phyloP scores from a whole-genome alignment of 2,113 vertebrate genomes.

The Indri indri region DNA sequence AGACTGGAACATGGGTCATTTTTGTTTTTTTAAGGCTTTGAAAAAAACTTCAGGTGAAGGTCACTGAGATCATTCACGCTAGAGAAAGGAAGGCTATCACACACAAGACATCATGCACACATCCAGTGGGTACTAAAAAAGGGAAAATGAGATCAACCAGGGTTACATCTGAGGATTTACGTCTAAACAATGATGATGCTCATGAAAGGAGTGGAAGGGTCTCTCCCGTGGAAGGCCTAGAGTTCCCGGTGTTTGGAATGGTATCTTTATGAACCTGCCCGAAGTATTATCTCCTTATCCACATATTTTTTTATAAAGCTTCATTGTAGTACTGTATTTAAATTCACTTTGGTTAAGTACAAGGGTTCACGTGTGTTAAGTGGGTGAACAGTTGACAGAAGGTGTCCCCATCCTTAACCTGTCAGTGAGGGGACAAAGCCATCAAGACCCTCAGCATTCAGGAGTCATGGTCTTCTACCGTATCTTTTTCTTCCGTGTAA shows the following conservation, averaged over 20 bases:
- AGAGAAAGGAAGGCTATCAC: not conserved
- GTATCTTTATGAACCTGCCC: not conserved
- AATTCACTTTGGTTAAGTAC: not conserved
- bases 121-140: not conserved
- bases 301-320: not conserved
- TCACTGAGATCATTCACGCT: not conserved
- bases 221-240: not conserved
- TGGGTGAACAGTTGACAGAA: not conserved
- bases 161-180: not conserved
- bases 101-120: not conserved
- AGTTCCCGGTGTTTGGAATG: not conserved
- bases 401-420: not conserved
- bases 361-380: not conserved
- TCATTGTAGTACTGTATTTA: not conserved
- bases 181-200: not conserved
- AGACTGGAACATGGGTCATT: not conserved
- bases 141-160: not conserved
- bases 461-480: not conserved
- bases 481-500: not conserved
- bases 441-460: not conserved
- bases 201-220: not conserved
- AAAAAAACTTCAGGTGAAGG: not conserved
- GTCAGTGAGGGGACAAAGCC: not conserved
- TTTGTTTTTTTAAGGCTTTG: conserved; percentile 29
- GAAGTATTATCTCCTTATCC: not conserved